Evolutionary conservation across 53 echinoderm and acorn worm species (phyloP).

Genomic region (Astropecten irregularis): DNA sequence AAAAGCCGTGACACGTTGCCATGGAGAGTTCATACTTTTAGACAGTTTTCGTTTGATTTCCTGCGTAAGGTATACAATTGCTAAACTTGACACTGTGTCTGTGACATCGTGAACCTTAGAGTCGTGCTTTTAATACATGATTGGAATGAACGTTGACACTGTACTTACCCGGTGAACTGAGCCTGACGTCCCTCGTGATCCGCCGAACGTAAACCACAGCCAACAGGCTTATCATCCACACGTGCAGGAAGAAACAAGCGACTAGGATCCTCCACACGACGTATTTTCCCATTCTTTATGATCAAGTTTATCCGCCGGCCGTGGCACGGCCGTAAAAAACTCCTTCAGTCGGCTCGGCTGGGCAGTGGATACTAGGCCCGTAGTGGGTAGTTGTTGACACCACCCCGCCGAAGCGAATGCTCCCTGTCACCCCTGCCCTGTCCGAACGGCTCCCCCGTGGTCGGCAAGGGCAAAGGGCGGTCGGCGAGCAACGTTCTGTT

Average conservation of each 20-base stretch:
- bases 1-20: neutral
- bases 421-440: slow-evolving; percentile 22
- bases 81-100: too few species aligned
- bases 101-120: too few species aligned
- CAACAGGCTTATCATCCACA: slow-evolving; percentile 45
- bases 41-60: too few species aligned
- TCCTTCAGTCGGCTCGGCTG: slow-evolving; percentile 1
- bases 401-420: neutral
- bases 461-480: slow-evolving; percentile 40
- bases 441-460: slow-evolving; percentile 30
- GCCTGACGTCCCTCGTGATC: neutral
- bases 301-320: neutral
- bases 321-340: neutral
- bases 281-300: slow-evolving; percentile 47
- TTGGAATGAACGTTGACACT: too few species aligned
- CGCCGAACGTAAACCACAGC: slow-evolving; percentile 29
- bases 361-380: too few species aligned
- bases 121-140: too few species aligned
- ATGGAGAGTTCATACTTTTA: too few species aligned
- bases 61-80: too few species aligned
- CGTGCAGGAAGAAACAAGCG: neutral
- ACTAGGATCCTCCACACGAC: slow-evolving; percentile 36
- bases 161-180: slow-evolving; percentile 24
- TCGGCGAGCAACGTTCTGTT: slow-evolving; percentile 1
- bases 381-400: too few species aligned